phyloP scores from a whole-genome alignment of 1,140 invertebrate genomes.

The Littorina saxatilis region DNA sequence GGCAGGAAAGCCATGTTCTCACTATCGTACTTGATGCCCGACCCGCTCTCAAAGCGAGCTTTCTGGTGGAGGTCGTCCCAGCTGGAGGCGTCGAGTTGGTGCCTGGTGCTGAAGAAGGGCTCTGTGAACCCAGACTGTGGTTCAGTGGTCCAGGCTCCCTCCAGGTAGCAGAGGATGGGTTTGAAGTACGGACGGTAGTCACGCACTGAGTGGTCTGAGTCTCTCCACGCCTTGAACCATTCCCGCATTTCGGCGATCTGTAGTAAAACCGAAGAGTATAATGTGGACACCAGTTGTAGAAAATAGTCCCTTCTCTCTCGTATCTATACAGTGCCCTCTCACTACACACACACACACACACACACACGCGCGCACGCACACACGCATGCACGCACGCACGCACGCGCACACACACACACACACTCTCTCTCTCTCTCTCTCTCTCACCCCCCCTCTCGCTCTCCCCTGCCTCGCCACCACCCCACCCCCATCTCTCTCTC shows the following conservation, averaged over 20 bases:
- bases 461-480: not conserved
- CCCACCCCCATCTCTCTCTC: not conserved
- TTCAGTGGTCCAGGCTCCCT: slow-evolving; percentile 66
- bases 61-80: slow-evolving; percentile 59
- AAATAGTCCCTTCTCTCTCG: too few species aligned
- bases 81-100: slow-evolving; percentile 54
- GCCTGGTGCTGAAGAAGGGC: slow-evolving; percentile 61
- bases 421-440: too few species aligned
- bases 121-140: slow-evolving; percentile 53
- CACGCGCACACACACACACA: too few species aligned
- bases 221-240: slow-evolving; percentile 66
- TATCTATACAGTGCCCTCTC: too few species aligned
- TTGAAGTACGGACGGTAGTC: slow-evolving; percentile 68
- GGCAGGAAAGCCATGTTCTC: slow-evolving; percentile 62
- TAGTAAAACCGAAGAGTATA: too few species aligned
- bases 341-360: too few species aligned
- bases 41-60: slow-evolving; percentile 56
- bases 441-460: too few species aligned
- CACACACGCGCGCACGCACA: too few species aligned
- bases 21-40: slow-evolving; percentile 48
- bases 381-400: too few species aligned
- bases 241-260: slow-evolving; percentile 63
- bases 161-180: slow-evolving; percentile 68
- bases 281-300: too few species aligned
- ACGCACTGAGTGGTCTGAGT: slow-evolving; percentile 50